A percentile compares a stretch with the other conserved stretches of the same genome.
phyloP scores from a whole-genome alignment of 2,888 invertebrate genomes.

The Stenchaetothrips biformis region DNA sequence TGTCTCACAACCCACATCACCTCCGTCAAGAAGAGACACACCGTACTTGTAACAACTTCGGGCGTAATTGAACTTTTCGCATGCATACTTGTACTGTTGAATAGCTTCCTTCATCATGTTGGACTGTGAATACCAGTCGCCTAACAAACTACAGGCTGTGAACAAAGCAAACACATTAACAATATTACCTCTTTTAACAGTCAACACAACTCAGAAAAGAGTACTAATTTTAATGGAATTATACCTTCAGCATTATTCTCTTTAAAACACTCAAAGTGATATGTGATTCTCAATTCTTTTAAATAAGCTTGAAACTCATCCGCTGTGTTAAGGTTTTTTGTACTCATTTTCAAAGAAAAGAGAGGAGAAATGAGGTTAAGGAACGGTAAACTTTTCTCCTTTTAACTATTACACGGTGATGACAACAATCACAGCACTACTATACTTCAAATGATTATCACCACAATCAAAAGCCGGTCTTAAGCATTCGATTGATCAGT shows the following conservation, averaged over 20 bases:
- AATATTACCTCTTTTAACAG: neutral
- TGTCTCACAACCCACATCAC: neutral
- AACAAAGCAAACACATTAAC: too few relatives aligned
- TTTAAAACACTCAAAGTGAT: neutral
- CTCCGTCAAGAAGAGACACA: neutral
- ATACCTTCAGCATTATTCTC: neutral
- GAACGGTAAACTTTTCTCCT: too few relatives aligned
- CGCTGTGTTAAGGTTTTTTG: neutral
- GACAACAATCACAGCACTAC: too few relatives aligned
- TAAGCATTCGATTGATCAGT: too few relatives aligned
- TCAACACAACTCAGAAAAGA: neutral
- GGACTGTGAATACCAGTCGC: neutral
- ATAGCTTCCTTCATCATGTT: neutral
- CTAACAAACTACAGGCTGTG: neutral
- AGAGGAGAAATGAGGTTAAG: too few relatives aligned
- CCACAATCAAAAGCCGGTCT: too few relatives aligned
- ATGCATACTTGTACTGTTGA: neutral
- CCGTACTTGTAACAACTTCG: slow-evolving; percentile 7
- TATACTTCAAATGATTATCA: too few relatives aligned
- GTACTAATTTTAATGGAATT: neutral
- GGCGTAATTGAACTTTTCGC: neutral
- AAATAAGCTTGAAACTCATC: neutral
- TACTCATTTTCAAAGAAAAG: neutral
- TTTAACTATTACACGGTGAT: too few relatives aligned
- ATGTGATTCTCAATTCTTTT: neutral